These are phyloP conservation scores for Acrobasis suavella DNA, from an alignment of 2,888 invertebrate genomes.

Conservation along the genomic window DNA sequence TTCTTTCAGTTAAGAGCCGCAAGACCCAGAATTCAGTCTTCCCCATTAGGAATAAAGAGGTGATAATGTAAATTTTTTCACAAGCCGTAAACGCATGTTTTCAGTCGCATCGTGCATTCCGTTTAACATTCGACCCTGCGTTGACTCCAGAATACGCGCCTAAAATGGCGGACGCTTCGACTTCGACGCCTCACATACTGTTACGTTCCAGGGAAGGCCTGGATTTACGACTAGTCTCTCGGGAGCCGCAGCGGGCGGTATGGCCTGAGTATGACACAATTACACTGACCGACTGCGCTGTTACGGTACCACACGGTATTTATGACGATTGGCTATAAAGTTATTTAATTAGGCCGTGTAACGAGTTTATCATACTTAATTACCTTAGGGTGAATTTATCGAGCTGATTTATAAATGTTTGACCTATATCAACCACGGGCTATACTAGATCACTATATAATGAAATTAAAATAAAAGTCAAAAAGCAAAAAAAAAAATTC, in stretches of 20 bases:
- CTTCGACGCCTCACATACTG: conserved; percentile 45
- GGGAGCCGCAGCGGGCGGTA: conserved; percentile 51
- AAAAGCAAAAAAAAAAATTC: no score
- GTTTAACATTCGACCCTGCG: no score
- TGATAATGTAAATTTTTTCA: no score
- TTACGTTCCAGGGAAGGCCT: conserved; percentile 46
- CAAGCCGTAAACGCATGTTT: no score
- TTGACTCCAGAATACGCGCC: conserved; percentile 25
- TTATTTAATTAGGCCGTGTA: conserved; percentile 10
- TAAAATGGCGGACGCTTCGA: conserved; percentile 29
- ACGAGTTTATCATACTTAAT: neutral
- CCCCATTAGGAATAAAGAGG: no score
- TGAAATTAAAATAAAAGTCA: no score
- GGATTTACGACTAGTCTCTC: conserved; percentile 54
- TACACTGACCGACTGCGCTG: conserved; percentile 57
- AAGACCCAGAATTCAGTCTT: no score
- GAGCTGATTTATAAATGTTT: no score
- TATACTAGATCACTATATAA: no score
- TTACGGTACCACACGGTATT: conserved; percentile 44
- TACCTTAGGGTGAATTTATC: neutral
- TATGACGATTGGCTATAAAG: conserved; percentile 21
- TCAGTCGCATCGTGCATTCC: no score
- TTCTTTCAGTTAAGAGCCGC: no score
- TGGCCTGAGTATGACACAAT: conserved; percentile 54
- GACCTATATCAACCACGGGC: no score